phyloP scores from a whole-genome alignment of 1,140 invertebrate genomes.

The Lepidurus couesii region DNA sequence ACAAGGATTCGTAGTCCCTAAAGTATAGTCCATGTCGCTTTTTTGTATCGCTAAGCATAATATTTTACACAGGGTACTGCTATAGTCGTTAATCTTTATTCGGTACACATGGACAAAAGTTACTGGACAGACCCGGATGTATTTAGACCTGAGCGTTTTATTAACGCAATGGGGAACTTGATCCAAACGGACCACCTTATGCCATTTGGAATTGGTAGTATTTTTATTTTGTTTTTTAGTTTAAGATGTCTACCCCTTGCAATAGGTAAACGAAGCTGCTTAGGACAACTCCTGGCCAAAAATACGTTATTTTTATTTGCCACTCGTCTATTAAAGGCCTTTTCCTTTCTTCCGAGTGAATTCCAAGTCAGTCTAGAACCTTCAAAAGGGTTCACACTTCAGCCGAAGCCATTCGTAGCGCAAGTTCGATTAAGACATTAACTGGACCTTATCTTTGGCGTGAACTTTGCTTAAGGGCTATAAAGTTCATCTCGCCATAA shows the following conservation, averaged over 20 bases:
- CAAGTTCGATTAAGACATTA: background rate
- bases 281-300: constrained; percentile 64
- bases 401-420: constrained; percentile 23
- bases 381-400: constrained; percentile 26
- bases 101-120: constrained; percentile 56
- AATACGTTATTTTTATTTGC: constrained; percentile 61
- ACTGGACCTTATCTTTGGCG: background rate
- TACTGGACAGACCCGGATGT: constrained; percentile 60
- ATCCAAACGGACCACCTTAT: constrained; percentile 53
- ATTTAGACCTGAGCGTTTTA: constrained; percentile 66
- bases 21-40: constrained; percentile 26
- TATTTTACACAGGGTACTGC: constrained; percentile 48
- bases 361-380: background rate
- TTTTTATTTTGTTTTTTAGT: too few relatives aligned
- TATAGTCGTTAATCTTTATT: constrained; percentile 57
- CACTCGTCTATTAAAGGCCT: constrained; percentile 58
- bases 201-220: constrained; percentile 62
- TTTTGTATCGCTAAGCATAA: constrained; percentile 8
- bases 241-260: background rate
- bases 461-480: background rate
- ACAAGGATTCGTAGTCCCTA: constrained; percentile 5
- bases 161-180: constrained; percentile 52
- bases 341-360: constrained; percentile 44
- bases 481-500: too few relatives aligned
- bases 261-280: constrained; percentile 61